phyloP scores from a whole-genome alignment of 1,140 invertebrate species.

The Papilio aristodemus region DNA sequence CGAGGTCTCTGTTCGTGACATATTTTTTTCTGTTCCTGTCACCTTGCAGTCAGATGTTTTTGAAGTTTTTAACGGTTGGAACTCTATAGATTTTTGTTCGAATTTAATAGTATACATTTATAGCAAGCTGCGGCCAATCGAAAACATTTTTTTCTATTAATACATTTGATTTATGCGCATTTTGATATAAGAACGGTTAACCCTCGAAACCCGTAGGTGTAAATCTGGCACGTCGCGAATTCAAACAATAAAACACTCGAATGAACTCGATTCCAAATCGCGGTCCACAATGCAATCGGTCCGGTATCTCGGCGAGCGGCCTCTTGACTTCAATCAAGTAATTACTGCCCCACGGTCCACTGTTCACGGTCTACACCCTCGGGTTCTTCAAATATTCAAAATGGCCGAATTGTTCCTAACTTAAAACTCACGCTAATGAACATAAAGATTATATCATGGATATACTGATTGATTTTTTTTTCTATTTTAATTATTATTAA shows the following conservation, averaged over 20 bases:
- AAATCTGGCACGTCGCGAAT: conserved; percentile 60
- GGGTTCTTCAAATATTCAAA: conserved; percentile 70
- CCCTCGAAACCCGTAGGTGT: conserved; percentile 71
- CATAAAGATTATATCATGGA: not conserved
- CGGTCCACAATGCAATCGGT: conserved; percentile 59
- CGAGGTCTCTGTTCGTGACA: conserved; percentile 62
- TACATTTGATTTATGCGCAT: conserved; percentile 45
- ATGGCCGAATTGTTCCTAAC: conserved; percentile 65
- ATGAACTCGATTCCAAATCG: conserved; percentile 53
- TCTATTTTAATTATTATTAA: no score
- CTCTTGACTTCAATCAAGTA: conserved; percentile 80
- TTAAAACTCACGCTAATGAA: conserved; percentile 36
- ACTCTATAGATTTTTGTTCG: conserved; percentile 46
- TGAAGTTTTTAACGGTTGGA: conserved; percentile 45
- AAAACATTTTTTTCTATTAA: conserved; percentile 39
- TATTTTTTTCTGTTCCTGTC: conserved; percentile 71
- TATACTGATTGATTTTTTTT: conserved; percentile 23
- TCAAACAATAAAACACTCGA: conserved; percentile 65
- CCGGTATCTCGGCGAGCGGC: conserved; percentile 69
- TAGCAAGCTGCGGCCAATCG: conserved; percentile 52
- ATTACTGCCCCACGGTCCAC: conserved; percentile 75
- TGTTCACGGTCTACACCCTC: conserved; percentile 69
- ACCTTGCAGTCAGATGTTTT: conserved; percentile 71
- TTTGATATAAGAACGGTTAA: conserved; percentile 60
- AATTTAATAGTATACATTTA: conserved; percentile 68